phyloP scores from a whole-genome alignment of 2,113 vertebrate species.

The Coreoperca whiteheadi region DNA sequence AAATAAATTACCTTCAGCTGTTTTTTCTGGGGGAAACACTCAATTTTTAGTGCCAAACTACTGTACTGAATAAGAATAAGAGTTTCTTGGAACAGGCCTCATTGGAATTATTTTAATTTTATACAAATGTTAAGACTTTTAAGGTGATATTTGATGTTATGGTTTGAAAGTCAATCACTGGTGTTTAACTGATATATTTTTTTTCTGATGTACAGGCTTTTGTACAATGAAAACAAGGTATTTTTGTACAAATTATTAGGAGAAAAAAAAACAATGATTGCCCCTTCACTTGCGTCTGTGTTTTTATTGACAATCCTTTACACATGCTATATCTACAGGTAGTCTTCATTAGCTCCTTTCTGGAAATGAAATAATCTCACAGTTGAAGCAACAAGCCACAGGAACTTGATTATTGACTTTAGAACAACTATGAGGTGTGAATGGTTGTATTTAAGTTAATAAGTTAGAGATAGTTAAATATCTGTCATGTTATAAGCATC shows the following conservation, averaged over 20 bases:
- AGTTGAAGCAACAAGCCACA: background rate
- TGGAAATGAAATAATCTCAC: background rate
- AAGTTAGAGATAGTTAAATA: background rate
- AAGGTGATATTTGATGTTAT: conserved; percentile 16
- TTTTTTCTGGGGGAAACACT: background rate
- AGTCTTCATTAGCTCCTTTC: no score
- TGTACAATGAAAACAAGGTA: conserved; percentile 44
- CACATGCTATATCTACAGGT: background rate
- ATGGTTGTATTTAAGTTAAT: background rate
- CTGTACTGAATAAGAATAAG: background rate
- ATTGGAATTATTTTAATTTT: conserved; percentile 33
- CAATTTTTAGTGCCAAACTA: background rate
- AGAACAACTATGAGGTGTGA: background rate
- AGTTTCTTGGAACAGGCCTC: background rate
- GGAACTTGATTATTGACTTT: background rate
- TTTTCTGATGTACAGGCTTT: conserved; percentile 67
- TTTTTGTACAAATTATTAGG: conserved; percentile 45
- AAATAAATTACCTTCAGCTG: background rate
- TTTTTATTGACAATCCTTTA: conserved; percentile 3
- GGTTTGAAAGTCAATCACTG: conserved; percentile 39
- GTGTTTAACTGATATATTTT: conserved; percentile 45
- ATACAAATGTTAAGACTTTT: conserved; percentile 25
- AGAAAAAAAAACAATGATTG: conserved; percentile 35
- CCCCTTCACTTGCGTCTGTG: conserved; percentile 26
- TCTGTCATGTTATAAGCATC: background rate